Conservation (phyloP, 2,113 vertebrate genomes). For the Petrocephalus microphthalmus region DNA sequence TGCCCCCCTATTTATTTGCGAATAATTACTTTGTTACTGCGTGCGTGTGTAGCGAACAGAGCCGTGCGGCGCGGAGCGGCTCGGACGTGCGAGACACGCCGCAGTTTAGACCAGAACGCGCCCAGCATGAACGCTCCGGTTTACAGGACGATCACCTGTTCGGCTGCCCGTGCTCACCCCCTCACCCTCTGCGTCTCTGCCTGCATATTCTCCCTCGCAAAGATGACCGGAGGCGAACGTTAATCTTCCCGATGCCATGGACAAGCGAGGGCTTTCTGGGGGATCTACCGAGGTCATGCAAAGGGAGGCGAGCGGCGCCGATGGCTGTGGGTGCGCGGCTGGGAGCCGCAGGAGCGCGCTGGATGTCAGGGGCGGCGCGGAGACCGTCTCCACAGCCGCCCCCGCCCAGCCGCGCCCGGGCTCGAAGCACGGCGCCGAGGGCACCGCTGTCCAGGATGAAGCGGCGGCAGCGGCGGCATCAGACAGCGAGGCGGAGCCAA, state of each 20-base stretch:
- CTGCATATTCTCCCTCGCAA: not conserved
- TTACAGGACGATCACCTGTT: not conserved
- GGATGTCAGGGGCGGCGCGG: slow-evolving; percentile 31
- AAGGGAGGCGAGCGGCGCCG: slow-evolving; percentile 28
- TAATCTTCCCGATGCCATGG: slow-evolving; percentile 28
- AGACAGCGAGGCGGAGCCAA: slow-evolving; percentile 56
- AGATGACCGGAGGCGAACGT: not conserved
- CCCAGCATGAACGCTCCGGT: not conserved
- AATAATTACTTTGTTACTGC: not conserved
- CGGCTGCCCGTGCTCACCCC: not conserved
- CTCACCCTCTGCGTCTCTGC: not conserved
- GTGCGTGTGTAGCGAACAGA: not conserved
- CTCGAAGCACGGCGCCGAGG: slow-evolving; percentile 20
- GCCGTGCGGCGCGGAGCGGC: not conserved
- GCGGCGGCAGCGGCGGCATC: slow-evolving; percentile 52
- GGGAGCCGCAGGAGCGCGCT: slow-evolving; percentile 36
- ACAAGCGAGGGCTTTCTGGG: slow-evolving; percentile 16
- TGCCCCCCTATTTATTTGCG: not conserved
- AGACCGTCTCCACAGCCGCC: slow-evolving; percentile 33
- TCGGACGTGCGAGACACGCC: not conserved
- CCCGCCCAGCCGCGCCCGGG: slow-evolving; percentile 35
- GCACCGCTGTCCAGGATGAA: slow-evolving; percentile 47
- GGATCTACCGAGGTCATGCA: slow-evolving; percentile 8
- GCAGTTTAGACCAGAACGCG: not conserved
- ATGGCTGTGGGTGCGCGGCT: slow-evolving; percentile 39